A percentile compares a stretch with the other conserved stretches of the same genome.
These are phyloP conservation scores for human DNA, from an alignment of 2,113 vertebrate genomes.

Conservation along the genomic window GRCh38 chr4:104999501-105000000, in stretches of 20 bases:
- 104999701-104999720: background rate
- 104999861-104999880: background rate
- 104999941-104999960: background rate
- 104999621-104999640: background rate
- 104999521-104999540: background rate
- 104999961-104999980: background rate
- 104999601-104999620: background rate
- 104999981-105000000: background rate
- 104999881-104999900: background rate
- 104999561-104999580: background rate
- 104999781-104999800: background rate
- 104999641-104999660: background rate
- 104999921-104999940: background rate
- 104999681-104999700: background rate
- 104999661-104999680: background rate
- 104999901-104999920: background rate
- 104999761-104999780: background rate
- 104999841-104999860: background rate
- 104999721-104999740: background rate
- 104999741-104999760: background rate
- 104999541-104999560: background rate
- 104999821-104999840: background rate
- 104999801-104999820: background rate
- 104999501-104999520: background rate
- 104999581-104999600: background rate